These are phyloP conservation scores for Drosophila multiciliata DNA, from an alignment of 2,888 invertebrate species.

Conservation along the genomic window DNA sequence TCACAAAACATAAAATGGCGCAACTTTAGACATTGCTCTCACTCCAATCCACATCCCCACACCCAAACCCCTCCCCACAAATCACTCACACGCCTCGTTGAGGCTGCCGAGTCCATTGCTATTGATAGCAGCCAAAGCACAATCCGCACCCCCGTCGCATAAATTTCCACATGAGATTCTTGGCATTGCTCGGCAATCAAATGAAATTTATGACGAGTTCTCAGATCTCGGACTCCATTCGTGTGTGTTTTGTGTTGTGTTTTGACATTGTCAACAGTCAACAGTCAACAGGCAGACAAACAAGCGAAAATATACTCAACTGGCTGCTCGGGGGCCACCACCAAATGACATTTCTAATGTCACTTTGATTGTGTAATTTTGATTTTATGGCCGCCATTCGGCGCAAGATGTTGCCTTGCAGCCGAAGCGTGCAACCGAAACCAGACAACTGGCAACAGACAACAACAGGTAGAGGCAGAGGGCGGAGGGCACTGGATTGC, in stretches of 20 bases:
- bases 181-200: conserved; percentile 71
- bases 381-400: conserved; percentile 68
- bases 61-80: conserved; percentile 47
- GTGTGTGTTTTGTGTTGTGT: conserved; percentile 61
- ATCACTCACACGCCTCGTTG: conserved; percentile 77
- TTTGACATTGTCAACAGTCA: conserved; percentile 79
- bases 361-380: conserved; percentile 77
- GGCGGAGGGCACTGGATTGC: conserved; percentile 6
- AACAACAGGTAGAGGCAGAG: conserved; percentile 49
- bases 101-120: conserved; percentile 36
- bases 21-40: conserved; percentile 47
- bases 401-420: conserved; percentile 47
- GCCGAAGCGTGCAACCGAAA: conserved; percentile 47
- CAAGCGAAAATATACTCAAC: conserved; percentile 36
- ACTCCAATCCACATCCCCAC: not conserved
- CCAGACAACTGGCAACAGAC: conserved; percentile 18
- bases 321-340: conserved; percentile 35
- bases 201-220: conserved; percentile 72
- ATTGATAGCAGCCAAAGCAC: conserved; percentile 38
- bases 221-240: conserved; percentile 29
- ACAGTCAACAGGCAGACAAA: conserved; percentile 55
- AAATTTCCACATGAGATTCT: conserved; percentile 74
- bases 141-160: conserved; percentile 45
- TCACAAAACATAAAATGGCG: conserved; percentile 78
- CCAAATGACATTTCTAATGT: conserved; percentile 70